Evolutionary conservation across 2,797 vertebrate genomes (phyloP).

Genomic region (Lepilemur septentrionalis): DNA sequence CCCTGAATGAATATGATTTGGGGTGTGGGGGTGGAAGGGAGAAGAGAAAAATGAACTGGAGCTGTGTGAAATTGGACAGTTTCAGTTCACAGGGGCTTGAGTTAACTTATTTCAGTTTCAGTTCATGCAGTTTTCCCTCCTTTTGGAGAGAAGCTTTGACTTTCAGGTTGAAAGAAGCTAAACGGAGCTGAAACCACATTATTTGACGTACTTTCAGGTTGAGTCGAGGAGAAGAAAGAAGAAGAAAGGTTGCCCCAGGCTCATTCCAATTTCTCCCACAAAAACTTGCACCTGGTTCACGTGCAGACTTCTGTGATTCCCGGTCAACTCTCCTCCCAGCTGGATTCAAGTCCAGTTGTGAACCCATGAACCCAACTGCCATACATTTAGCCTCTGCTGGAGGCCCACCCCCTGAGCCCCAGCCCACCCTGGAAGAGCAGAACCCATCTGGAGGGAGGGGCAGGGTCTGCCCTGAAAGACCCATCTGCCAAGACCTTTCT

Average conservation of each 20-base stretch:
- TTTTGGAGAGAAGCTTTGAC: conserved; percentile 58
- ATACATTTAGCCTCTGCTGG: background rate
- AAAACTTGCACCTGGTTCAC: background rate
- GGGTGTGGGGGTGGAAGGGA: conserved; percentile 5
- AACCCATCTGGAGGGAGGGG: background rate
- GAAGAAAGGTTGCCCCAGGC: conserved; percentile 22
- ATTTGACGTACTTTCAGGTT: conserved; percentile 66
- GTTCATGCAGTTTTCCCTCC: conserved; percentile 59
- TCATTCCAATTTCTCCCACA: conserved; percentile 45
- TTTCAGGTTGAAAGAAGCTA: conserved; percentile 67
- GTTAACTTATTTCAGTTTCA: conserved; percentile 62
- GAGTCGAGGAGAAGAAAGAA: conserved; percentile 51
- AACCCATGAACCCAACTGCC: background rate
- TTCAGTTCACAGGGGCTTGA: conserved; percentile 73
- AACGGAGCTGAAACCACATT: conserved; percentile 62
- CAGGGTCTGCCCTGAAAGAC: background rate
- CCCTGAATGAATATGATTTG: conserved; percentile 51
- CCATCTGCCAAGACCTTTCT: background rate
- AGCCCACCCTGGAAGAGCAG: background rate
- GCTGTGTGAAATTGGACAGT: conserved; percentile 72
- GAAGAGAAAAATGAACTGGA: background rate
- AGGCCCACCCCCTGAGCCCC: background rate
- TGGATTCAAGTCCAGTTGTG: background rate
- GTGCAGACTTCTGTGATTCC: background rate
- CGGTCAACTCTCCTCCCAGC: background rate